These are phyloP conservation scores for Trinorchestia longiramus DNA, from an alignment of 1,140 invertebrate genomes.

Conservation along the genomic window DNA sequence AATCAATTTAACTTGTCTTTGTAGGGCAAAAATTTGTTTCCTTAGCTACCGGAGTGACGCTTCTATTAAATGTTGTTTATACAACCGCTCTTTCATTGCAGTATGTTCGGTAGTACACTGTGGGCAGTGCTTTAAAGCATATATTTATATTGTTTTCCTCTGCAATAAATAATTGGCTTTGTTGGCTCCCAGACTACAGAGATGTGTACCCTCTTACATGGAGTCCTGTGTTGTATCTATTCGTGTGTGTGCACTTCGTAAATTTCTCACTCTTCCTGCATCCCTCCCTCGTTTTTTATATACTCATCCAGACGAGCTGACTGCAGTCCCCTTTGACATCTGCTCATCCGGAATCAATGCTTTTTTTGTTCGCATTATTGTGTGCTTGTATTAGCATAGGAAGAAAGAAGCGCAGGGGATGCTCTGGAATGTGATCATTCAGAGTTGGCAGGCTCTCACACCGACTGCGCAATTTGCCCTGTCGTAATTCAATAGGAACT, in stretches of 20 bases:
- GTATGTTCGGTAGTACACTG: background rate
- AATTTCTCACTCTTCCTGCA: background rate
- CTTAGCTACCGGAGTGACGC: background rate
- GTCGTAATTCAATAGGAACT: constrained; percentile 33
- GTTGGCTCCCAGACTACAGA: background rate
- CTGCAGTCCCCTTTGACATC: background rate
- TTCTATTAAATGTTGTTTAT: background rate
- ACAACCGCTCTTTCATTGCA: background rate
- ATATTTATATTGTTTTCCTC: background rate
- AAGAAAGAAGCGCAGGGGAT: background rate
- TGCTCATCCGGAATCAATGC: constrained; percentile 34
- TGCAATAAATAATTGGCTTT: background rate
- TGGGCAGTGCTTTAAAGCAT: background rate
- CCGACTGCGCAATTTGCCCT: constrained; percentile 43
- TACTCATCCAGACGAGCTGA: background rate
- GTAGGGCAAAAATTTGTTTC: background rate
- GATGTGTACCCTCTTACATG: too few relatives aligned
- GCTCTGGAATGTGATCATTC: constrained; percentile 48
- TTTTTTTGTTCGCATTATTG: background rate
- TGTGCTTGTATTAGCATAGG: constrained; percentile 39
- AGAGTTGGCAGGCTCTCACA: background rate
- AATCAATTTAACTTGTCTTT: background rate
- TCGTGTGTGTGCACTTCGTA: background rate
- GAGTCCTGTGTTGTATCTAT: background rate
- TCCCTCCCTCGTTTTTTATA: background rate